A percentile compares a stretch with the other conserved stretches of the same genome.
Conservation (phyloP, 2,113 vertebrate genomes). For the Tympanuchus pallidicinctus region DNA sequence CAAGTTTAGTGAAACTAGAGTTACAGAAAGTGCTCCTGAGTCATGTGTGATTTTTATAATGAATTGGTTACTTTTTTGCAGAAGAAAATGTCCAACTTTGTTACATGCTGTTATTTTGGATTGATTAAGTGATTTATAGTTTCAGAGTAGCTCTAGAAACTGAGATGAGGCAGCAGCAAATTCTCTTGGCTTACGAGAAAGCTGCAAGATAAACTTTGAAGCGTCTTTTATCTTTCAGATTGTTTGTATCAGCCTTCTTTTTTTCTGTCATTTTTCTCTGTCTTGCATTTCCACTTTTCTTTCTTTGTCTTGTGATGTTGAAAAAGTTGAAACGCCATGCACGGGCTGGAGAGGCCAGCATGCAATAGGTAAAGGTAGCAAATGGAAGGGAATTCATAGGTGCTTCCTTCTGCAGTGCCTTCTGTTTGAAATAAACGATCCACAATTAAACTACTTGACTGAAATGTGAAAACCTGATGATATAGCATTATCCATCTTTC, state of each 20-base stretch:
- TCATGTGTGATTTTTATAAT: fast-evolving
- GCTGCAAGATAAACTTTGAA: neutral
- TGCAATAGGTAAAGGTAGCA: neutral
- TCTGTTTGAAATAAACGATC: neutral
- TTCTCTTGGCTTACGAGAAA: neutral
- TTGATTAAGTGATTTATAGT: constrained; percentile 5
- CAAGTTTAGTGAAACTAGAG: neutral
- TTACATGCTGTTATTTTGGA: neutral
- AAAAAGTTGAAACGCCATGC: neutral
- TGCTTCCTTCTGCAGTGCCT: fast-evolving
- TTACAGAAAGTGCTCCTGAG: neutral
- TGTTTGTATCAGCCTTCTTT: constrained; percentile 1
- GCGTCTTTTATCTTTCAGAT: constrained; percentile 6
- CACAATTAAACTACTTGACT: neutral
- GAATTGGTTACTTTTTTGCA: neutral
- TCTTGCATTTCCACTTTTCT: neutral
- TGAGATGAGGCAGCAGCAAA: constrained; percentile 7
- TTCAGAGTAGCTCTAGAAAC: neutral
- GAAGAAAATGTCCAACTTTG: neutral
- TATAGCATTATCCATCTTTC: neutral
- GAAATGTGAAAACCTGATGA: neutral
- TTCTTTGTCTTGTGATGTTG: neutral
- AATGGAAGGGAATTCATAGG: neutral
- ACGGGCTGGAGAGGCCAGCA: neutral
- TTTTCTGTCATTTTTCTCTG: neutral